Percentiles rank a stretch among this genome's conserved stretches.
Evolutionary conservation across 1,140 invertebrate genomes (phyloP).

Genomic region (Zaprionus africanus): DNA sequence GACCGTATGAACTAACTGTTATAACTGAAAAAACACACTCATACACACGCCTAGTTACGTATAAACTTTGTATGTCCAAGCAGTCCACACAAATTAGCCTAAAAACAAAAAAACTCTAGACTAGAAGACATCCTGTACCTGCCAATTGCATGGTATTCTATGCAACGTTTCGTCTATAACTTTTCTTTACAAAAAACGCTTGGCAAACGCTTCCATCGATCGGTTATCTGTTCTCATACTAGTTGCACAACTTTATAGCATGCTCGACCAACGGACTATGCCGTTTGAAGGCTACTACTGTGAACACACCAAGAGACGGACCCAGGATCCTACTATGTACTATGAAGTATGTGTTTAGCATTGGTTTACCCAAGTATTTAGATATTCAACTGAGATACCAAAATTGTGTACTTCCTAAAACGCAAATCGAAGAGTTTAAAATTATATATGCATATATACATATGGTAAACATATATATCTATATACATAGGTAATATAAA

Average conservation of each 20-base stretch:
- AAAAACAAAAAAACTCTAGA: slow-evolving; percentile 12
- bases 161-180: not conserved
- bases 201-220: slow-evolving; percentile 1
- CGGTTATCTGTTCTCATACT: not conserved
- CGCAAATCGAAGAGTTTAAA: slow-evolving; percentile 42
- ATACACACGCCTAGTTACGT: slow-evolving; percentile 18
- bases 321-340: not conserved
- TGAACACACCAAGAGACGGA: not conserved
- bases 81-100: slow-evolving; percentile 40
- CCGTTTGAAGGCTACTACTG: not conserved
- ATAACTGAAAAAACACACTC: slow-evolving; percentile 21
- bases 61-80: not conserved
- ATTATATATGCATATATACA: slow-evolving; percentile 12
- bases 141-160: not conserved
- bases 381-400: slow-evolving; percentile 14
- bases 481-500: slow-evolving; percentile 14
- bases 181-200: not conserved
- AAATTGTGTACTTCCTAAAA: slow-evolving; percentile 33
- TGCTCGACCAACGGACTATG: not conserved
- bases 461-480: slow-evolving; percentile 24
- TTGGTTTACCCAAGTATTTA: slow-evolving; percentile 14
- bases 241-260: slow-evolving; percentile 1
- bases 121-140: slow-evolving; percentile 11
- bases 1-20: slow-evolving; percentile 17
- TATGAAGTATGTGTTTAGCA: slow-evolving; percentile 13